These are phyloP conservation scores for Carposina sasakii DNA, from an alignment of 1,140 invertebrate species.

Conservation along the genomic window DNA sequence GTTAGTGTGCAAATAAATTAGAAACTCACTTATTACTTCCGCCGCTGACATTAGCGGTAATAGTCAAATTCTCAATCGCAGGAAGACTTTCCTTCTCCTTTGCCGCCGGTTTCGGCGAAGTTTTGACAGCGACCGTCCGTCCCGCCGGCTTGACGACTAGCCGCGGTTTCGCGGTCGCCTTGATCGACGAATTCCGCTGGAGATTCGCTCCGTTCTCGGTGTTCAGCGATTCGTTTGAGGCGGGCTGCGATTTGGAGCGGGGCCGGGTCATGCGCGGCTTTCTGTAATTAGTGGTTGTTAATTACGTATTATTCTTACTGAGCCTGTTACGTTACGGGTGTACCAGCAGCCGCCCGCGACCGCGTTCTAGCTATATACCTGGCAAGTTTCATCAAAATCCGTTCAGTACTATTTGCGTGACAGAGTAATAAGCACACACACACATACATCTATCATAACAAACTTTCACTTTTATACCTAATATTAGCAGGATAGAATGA, in stretches of 20 bases:
- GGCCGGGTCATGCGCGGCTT: constrained; percentile 36
- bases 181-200: constrained; percentile 47
- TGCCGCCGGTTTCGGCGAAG: neutral
- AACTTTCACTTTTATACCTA: too few relatives aligned
- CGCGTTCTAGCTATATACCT: too few relatives aligned
- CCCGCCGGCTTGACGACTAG: neutral
- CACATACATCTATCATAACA: too few relatives aligned
- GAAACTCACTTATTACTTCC: constrained; percentile 42
- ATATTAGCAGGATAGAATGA: too few relatives aligned
- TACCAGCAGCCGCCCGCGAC: too few relatives aligned
- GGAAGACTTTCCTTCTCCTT: constrained; percentile 36
- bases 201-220: constrained; percentile 39
- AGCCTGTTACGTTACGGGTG: too few relatives aligned
- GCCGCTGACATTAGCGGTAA: constrained; percentile 41
- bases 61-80: constrained; percentile 49
- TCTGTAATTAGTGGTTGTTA: too few relatives aligned
- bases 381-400: too few relatives aligned
- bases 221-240: constrained; percentile 43
- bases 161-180: constrained; percentile 13
- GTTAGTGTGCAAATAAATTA: constrained; percentile 2
- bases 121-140: neutral
- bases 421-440: too few relatives aligned
- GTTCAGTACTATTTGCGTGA: too few relatives aligned
- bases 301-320: too few relatives aligned
- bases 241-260: constrained; percentile 54